A percentile compares a stretch with the other conserved stretches of the same genome.
These are phyloP conservation scores for Melanostigma gelatinosum DNA, from an alignment of 2,113 vertebrate genomes.

Conservation along the genomic window DNA sequence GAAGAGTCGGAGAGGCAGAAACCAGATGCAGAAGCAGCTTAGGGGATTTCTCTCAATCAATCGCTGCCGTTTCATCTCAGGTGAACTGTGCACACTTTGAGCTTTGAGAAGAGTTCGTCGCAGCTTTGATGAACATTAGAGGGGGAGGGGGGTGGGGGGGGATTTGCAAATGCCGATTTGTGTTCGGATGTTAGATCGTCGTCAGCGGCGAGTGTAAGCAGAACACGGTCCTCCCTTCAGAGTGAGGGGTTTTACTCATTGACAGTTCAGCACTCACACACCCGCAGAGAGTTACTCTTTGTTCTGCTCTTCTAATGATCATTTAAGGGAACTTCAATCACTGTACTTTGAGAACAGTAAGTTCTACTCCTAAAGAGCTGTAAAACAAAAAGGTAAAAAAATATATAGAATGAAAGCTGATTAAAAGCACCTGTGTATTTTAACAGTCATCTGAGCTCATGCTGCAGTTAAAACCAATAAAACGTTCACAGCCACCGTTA, in stretches of 20 bases:
- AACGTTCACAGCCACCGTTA: constrained; percentile 11
- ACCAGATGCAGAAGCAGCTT: constrained; percentile 55
- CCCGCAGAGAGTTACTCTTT: constrained; percentile 21
- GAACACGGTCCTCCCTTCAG: constrained; percentile 19
- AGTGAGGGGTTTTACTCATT: constrained; percentile 40
- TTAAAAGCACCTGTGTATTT: constrained; percentile 3
- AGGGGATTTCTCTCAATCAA: constrained; percentile 56
- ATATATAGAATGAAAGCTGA: background rate
- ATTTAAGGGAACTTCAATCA: background rate
- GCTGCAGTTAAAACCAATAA: constrained; percentile 30
- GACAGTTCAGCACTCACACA: constrained; percentile 11
- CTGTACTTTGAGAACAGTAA: background rate
- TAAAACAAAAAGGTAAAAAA: background rate
- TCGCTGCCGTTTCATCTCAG: constrained; percentile 49
- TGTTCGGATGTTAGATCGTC: constrained; percentile 43
- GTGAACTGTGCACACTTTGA: constrained; percentile 40
- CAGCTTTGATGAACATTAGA: constrained; percentile 47
- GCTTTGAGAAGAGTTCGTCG: constrained; percentile 36
- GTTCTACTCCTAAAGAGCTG: constrained; percentile 2
- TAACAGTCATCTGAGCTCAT: constrained; percentile 13
- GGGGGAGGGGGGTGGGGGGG: background rate
- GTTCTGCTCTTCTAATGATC: constrained; percentile 31
- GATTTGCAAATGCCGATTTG: constrained; percentile 46
- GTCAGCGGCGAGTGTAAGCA: background rate
- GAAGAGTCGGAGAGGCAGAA: constrained; percentile 58